Conservation (phyloP, 2,113 vertebrate genomes). For the Protomyctophum bolini region DNA sequence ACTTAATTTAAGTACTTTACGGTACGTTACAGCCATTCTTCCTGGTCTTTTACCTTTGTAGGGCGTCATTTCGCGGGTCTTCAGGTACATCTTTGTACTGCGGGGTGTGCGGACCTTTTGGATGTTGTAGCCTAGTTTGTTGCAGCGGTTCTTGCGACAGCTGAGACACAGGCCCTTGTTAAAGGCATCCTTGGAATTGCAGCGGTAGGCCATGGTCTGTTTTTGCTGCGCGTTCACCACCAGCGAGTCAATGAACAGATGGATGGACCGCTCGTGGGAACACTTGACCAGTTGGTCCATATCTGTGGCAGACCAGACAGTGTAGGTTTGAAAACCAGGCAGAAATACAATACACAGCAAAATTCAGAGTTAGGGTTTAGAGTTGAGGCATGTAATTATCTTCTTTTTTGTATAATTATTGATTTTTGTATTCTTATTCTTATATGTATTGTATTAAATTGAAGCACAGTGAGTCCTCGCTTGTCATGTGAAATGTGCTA, state of each 20-base stretch:
- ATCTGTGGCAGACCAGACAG: slow-evolving; percentile 71
- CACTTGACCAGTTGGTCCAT: slow-evolving; percentile 96
- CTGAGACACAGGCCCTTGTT: slow-evolving; percentile 94
- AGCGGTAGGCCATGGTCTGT: slow-evolving; percentile 90
- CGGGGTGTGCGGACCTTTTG: slow-evolving; percentile 87
- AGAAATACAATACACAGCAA: neutral
- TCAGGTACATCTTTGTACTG: slow-evolving; percentile 91
- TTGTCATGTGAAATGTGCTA: too few relatives aligned
- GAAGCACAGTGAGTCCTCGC: too few relatives aligned
- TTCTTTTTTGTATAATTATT: too few relatives aligned
- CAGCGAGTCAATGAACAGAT: slow-evolving; percentile 97
- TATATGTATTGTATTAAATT: too few relatives aligned
- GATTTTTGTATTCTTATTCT: too few relatives aligned
- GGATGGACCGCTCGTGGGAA: slow-evolving; percentile 96
- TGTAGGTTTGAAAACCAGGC: neutral
- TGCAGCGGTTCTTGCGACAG: slow-evolving; percentile 97
- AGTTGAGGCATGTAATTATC: too few relatives aligned
- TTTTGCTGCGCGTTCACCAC: slow-evolving; percentile 84
- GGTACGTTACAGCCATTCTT: too few relatives aligned
- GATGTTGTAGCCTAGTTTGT: slow-evolving; percentile 92
- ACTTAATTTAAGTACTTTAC: too few relatives aligned
- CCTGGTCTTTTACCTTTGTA: slow-evolving; percentile 86
- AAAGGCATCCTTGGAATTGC: slow-evolving; percentile 89
- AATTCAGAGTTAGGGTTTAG: too few relatives aligned
- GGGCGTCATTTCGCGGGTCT: slow-evolving; percentile 91